phyloP scores from a whole-genome alignment of 2,113 vertebrate genomes.

The Oreocharis arfaki region DNA sequence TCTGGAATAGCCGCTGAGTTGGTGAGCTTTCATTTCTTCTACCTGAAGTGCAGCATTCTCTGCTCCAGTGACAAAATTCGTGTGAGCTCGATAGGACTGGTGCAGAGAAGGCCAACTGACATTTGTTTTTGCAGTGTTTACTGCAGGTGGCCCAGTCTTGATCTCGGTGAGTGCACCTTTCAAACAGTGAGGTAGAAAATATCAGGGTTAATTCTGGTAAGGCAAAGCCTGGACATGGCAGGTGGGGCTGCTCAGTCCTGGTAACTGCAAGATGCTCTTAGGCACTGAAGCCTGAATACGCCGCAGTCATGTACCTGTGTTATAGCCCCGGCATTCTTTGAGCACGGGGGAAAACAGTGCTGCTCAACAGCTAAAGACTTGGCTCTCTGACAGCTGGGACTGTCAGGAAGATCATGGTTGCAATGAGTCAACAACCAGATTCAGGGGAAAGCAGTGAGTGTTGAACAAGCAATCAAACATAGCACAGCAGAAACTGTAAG shows the following conservation, averaged over 20 bases:
- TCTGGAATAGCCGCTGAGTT: neutral
- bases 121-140: neutral
- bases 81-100: neutral
- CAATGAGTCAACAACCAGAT: neutral
- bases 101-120: neutral
- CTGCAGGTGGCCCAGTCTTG: neutral
- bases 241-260: neutral
- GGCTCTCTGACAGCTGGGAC: neutral
- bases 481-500: neutral
- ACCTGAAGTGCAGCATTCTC: neutral
- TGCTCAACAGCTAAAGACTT: neutral
- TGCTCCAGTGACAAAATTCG: neutral
- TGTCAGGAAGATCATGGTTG: neutral
- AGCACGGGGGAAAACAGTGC: neutral
- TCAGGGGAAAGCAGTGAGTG: neutral
- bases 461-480: neutral
- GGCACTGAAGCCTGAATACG: neutral
- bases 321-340: neutral
- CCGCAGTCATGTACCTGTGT: accelerated
- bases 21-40: neutral
- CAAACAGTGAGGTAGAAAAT: neutral
- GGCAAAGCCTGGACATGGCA: neutral
- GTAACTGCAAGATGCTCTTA: neutral
- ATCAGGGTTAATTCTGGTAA: neutral
- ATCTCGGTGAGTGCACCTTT: neutral